Evolutionary conservation across 2,113 vertebrate species (phyloP).

Genomic region (Leiothrix lutea): DNA sequence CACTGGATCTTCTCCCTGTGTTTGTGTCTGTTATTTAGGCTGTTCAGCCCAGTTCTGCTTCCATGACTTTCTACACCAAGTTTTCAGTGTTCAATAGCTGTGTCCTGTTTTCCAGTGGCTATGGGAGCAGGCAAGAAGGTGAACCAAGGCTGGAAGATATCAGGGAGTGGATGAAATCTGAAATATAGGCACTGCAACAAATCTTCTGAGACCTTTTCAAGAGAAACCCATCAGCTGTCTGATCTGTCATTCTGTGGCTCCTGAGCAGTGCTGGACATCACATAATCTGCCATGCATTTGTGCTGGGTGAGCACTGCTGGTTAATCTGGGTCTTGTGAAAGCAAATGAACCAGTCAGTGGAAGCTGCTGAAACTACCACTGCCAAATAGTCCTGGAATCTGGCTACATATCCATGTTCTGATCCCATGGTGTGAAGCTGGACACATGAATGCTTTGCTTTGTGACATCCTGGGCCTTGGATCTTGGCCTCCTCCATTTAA

Average conservation of each 20-base stretch:
- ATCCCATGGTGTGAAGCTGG: not conserved
- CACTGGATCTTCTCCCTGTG: not conserved
- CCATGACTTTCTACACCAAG: not conserved
- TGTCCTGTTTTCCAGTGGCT: not conserved
- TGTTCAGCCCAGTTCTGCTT: not conserved
- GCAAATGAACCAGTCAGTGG: accelerated
- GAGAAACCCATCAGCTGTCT: not conserved
- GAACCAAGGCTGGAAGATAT: not conserved
- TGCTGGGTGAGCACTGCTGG: not conserved
- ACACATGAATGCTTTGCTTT: not conserved
- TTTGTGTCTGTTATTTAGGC: not conserved
- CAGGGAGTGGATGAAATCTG: not conserved
- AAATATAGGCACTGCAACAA: not conserved
- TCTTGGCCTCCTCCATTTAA: not conserved
- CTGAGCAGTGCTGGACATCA: not conserved
- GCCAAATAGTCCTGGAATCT: not conserved
- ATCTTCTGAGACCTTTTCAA: not conserved
- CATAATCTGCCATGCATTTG: not conserved
- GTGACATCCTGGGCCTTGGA: not conserved
- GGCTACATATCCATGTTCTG: not conserved
- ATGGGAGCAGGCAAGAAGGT: not conserved
- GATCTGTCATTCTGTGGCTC: not conserved
- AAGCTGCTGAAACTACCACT: not conserved
- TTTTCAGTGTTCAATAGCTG: not conserved
- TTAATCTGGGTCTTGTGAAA: not conserved